Evolutionary conservation across 2,888 invertebrate species (phyloP).

Genomic region (Schizotus pectinicornis): DNA sequence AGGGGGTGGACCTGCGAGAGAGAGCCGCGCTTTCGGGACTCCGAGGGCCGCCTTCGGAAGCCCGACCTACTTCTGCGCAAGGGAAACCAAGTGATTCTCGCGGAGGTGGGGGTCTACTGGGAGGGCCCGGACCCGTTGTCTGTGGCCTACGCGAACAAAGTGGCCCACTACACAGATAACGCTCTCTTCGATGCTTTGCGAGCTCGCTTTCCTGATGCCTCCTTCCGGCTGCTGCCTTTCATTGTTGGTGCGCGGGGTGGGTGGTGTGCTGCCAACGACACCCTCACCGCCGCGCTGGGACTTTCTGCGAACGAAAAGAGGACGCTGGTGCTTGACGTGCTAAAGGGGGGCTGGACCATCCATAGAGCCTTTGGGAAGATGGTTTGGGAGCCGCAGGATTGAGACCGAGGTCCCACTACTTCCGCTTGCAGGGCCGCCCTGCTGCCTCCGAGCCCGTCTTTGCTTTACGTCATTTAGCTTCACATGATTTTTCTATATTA

Average conservation of each 20-base stretch:
- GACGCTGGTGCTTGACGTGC: not conserved
- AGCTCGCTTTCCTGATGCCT: not conserved
- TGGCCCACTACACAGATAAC: conserved; percentile 10
- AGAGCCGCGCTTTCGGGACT: conserved; percentile 19
- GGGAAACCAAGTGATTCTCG: conserved; percentile 4
- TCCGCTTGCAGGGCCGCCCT: no score
- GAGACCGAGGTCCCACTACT: no score
- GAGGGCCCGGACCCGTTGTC: conserved; percentile 27
- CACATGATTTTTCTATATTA: no score
- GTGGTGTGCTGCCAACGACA: conserved; percentile 9
- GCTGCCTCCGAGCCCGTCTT: no score
- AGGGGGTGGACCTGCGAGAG: conserved; percentile 20
- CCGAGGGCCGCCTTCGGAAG: conserved; percentile 20
- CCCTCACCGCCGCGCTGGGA: not conserved
- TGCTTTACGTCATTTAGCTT: no score
- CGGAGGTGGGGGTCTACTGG: conserved; percentile 26
- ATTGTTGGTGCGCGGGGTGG: conserved; percentile 23
- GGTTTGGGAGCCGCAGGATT: no score
- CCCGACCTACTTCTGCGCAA: conserved; percentile 24
- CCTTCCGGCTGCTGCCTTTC: conserved; percentile 7
- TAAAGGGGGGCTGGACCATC: not conserved
- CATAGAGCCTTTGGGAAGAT: not conserved
- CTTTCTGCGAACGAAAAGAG: not conserved
- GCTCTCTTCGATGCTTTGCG: conserved; percentile 2
- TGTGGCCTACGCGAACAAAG: conserved; percentile 17